Conservation (phyloP, 2,113 vertebrate species). For the Rhinichthys klamathensis region DNA sequence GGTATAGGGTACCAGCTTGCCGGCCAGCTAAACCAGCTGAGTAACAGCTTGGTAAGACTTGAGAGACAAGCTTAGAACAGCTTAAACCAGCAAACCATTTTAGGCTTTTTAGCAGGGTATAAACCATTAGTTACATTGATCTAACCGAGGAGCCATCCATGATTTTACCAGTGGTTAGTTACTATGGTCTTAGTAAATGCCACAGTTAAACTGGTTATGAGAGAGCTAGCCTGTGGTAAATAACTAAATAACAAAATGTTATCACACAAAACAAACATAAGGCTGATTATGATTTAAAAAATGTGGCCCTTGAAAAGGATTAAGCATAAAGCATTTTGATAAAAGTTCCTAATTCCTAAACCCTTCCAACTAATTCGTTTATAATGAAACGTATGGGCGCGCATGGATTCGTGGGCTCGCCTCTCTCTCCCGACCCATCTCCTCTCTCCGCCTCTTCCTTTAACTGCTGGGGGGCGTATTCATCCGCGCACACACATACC, state of each 20-base stretch:
- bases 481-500: conserved; percentile 43
- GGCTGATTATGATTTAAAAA: not conserved
- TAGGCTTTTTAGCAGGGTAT: not conserved
- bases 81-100: not conserved
- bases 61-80: not conserved
- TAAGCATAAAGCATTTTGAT: not conserved
- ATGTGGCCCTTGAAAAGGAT: not conserved
- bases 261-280: not conserved
- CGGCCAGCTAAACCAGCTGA: not conserved
- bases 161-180: not conserved
- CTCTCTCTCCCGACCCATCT: conserved; percentile 9
- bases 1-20: not conserved
- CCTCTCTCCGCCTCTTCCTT: conserved; percentile 50
- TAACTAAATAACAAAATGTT: not conserved
- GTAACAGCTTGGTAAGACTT: not conserved
- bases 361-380: conserved; percentile 11
- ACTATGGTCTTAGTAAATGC: not conserved
- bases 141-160: not conserved
- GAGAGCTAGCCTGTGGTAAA: not conserved
- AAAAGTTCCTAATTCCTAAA: not conserved
- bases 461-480: conserved; percentile 35
- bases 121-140: not conserved
- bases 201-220: not conserved
- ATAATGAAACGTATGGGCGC: not conserved
- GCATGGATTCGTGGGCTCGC: not conserved